Evolutionary conservation across 2,797 vertebrate genomes (phyloP).

Genomic region (Acrocephalus scirpaceus): DNA sequence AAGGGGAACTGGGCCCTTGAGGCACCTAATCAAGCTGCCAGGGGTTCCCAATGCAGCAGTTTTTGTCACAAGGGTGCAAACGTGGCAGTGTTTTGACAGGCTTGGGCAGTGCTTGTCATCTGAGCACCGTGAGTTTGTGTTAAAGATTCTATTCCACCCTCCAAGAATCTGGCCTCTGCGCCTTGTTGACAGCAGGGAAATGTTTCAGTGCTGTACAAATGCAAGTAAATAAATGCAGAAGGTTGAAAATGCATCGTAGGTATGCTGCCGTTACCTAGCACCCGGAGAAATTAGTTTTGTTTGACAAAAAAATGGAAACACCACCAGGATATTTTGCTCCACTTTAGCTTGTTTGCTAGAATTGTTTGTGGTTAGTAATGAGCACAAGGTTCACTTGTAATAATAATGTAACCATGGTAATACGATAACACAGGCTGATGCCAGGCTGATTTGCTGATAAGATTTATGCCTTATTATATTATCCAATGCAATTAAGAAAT

Average conservation of each 20-base stretch:
- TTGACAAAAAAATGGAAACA: constrained; percentile 13
- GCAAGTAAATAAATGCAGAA: not conserved
- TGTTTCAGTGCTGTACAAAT: not conserved
- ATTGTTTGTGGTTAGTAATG: constrained; percentile 50
- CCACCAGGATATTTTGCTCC: constrained; percentile 33
- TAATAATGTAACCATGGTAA: constrained; percentile 68
- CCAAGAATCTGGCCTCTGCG: not conserved
- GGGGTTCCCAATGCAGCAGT: not conserved
- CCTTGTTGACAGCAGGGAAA: not conserved
- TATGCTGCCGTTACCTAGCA: not conserved
- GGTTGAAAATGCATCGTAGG: not conserved
- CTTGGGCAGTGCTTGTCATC: not conserved
- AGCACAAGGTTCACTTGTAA: constrained; percentile 48
- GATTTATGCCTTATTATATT: constrained; percentile 38
- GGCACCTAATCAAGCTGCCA: not conserved
- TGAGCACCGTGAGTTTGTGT: not conserved
- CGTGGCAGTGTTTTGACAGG: not conserved
- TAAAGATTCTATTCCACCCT: not conserved
- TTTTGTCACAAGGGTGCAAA: not conserved
- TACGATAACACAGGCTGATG: constrained; percentile 19
- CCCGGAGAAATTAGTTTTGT: not conserved
- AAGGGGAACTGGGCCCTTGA: not conserved
- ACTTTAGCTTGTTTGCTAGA: constrained; percentile 36
- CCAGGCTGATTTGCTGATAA: constrained; percentile 45
- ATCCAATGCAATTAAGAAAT: constrained; percentile 55